Conservation (phyloP, 1,140 invertebrate species). For the Acarapis woodi region DNA sequence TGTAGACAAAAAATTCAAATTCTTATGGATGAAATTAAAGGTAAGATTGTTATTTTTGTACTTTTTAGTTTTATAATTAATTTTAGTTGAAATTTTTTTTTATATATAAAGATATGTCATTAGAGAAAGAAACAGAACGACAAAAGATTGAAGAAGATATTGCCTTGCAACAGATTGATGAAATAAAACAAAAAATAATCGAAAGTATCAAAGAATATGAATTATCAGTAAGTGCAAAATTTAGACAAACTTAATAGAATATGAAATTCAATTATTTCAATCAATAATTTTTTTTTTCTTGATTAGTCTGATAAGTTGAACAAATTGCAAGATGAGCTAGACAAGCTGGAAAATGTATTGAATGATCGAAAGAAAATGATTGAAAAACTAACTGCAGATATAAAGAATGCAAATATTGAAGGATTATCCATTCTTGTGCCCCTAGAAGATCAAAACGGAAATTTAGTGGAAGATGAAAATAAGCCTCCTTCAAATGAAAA, state of each 20-base stretch:
- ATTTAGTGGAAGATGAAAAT: background rate
- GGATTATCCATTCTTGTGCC: background rate
- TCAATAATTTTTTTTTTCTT: too few relatives aligned
- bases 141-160: background rate
- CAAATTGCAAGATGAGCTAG: background rate
- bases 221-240: background rate
- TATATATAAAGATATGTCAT: background rate
- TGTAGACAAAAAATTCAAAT: conserved; percentile 48
- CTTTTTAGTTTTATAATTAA: background rate
- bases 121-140: background rate
- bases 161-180: background rate
- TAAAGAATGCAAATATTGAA: background rate
- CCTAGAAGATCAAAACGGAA: background rate
- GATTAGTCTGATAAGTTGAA: background rate
- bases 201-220: background rate
- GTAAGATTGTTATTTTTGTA: conserved; percentile 8
- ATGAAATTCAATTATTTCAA: too few relatives aligned
- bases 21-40: conserved; percentile 15
- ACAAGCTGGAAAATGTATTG: background rate
- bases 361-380: background rate
- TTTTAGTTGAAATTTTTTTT: background rate
- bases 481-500: background rate
- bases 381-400: background rate
- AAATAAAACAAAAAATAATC: background rate
- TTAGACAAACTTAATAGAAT: background rate